phyloP scores from a whole-genome alignment of 2,113 vertebrate genomes.

The Tringa solitaria region DNA sequence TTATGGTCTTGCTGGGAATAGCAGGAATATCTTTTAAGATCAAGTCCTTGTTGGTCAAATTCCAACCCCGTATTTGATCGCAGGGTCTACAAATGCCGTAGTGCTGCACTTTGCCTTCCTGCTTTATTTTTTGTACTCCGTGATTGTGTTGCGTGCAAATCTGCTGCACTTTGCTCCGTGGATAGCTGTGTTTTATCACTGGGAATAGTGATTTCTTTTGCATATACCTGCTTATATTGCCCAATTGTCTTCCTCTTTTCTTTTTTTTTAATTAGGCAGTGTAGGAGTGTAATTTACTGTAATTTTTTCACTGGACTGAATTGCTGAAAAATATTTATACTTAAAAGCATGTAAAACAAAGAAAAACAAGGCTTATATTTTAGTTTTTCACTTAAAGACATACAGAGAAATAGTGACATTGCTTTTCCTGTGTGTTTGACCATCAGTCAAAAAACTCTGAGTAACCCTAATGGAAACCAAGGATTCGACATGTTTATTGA shows the following conservation, averaged over 20 bases:
- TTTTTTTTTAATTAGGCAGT: background rate
- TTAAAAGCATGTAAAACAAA: background rate
- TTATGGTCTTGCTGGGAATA: background rate
- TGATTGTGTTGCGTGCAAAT: background rate
- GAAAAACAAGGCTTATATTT: background rate
- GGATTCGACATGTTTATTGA: slow-evolving; percentile 46
- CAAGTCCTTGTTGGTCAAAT: background rate
- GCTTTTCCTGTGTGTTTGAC: background rate
- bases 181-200: background rate
- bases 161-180: background rate
- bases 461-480: slow-evolving; percentile 31
- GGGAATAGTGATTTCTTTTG: background rate
- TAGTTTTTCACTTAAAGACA: background rate
- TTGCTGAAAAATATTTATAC: background rate
- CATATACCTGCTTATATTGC: background rate
- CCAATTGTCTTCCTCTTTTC: background rate
- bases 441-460: slow-evolving; percentile 27
- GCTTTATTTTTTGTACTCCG: background rate
- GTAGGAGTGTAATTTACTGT: background rate
- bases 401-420: background rate
- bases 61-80: background rate
- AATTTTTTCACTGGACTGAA: background rate
- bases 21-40: background rate
- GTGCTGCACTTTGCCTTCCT: background rate
- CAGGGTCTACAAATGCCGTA: background rate